Percentiles rank a stretch among this genome's conserved stretches.
phyloP scores from a whole-genome alignment of 2,888 invertebrate species.

The Parelbella ahira region DNA sequence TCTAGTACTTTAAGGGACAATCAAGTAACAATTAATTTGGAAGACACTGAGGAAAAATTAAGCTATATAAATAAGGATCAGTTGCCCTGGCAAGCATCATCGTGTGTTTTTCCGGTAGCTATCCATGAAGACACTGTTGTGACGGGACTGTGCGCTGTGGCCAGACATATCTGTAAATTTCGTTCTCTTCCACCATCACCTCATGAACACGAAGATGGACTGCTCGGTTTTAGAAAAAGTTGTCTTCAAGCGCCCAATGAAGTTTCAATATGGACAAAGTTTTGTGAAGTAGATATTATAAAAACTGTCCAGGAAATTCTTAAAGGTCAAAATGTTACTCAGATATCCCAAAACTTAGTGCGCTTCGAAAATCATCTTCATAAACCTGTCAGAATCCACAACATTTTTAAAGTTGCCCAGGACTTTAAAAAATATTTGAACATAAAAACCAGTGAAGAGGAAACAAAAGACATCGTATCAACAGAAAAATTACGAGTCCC shows the following conservation, averaged over 20 bases:
- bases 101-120: conserved; percentile 83
- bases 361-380: conserved; percentile 92
- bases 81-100: conserved; percentile 69
- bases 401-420: conserved; percentile 88
- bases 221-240: conserved; percentile 89
- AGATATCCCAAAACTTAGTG: conserved; percentile 85
- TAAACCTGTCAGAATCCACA: conserved; percentile 91
- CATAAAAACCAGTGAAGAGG: too few relatives aligned
- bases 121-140: conserved; percentile 82
- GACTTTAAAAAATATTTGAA: conserved; percentile 72
- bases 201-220: conserved; percentile 63
- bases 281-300: conserved; percentile 92
- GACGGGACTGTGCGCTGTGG: conserved; percentile 89
- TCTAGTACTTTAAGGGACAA: background rate
- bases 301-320: conserved; percentile 76
- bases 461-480: conserved; percentile 20
- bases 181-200: conserved; percentile 33
- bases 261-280: conserved; percentile 93
- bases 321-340: conserved; percentile 33
- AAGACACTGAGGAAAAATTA: background rate
- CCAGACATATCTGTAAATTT: conserved; percentile 57
- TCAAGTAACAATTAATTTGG: conserved; percentile 8
- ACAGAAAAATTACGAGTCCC: conserved; percentile 40
- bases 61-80: conserved; percentile 39
- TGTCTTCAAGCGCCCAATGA: conserved; percentile 92